These are phyloP conservation scores for Tenthredo scrophulariae DNA, from an alignment of 2,888 invertebrate species.

Conservation along the genomic window DNA sequence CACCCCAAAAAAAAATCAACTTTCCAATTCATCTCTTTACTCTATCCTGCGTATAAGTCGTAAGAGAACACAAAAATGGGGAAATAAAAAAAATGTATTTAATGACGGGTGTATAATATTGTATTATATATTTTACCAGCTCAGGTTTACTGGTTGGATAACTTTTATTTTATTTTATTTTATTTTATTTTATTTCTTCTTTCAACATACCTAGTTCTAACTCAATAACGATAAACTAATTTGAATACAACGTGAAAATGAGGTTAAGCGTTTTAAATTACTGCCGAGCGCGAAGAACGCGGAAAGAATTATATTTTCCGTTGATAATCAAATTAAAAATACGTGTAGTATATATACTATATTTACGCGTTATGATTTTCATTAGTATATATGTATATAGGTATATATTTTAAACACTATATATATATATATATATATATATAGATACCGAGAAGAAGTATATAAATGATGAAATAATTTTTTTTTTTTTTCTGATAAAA, in stretches of 20 bases:
- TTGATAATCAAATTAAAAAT: background rate
- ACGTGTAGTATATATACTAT: background rate
- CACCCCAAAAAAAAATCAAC: background rate
- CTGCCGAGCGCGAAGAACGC: background rate
- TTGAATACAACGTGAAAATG: constrained; percentile 28
- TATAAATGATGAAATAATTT: no score
- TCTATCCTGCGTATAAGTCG: background rate
- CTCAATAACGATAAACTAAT: constrained; percentile 40
- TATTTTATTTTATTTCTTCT: background rate
- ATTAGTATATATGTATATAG: background rate
- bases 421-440: background rate
- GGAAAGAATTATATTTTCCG: background rate
- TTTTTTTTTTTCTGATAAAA: background rate
- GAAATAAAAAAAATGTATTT: background rate
- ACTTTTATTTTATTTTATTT: background rate
- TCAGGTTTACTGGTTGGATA: background rate
- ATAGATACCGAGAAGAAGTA: no score
- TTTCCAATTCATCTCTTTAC: background rate
- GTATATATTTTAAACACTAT: no score
- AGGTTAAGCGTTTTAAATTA: constrained; percentile 37
- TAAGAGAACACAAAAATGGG: background rate
- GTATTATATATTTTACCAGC: background rate
- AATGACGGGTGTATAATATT: background rate
- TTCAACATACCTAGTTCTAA: background rate
- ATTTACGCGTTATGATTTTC: background rate